These are phyloP conservation scores for Ptychoptera albimana DNA, from an alignment of 2,888 invertebrate genomes.

Conservation along the genomic window DNA sequence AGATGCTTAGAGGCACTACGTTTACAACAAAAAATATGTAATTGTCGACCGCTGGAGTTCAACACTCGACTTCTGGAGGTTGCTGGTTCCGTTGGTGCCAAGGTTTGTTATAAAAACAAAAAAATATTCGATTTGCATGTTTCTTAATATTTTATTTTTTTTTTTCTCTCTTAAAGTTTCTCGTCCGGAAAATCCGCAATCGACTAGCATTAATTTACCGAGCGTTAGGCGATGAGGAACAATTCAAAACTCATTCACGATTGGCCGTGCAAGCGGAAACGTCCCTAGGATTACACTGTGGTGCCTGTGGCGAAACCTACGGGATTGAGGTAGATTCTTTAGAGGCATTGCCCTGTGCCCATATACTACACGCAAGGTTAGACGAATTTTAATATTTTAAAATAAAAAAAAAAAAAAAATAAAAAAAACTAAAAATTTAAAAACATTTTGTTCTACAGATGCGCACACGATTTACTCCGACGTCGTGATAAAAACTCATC, in stretches of 20 bases:
- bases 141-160: not conserved
- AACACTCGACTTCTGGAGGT: slow-evolving; percentile 71
- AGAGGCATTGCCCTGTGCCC: slow-evolving; percentile 72
- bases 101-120: slow-evolving; percentile 36
- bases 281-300: slow-evolving; percentile 60
- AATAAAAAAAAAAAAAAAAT: slow-evolving; percentile 8
- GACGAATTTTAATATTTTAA: too few relatives aligned
- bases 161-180: too few relatives aligned
- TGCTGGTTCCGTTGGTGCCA: slow-evolving; percentile 72
- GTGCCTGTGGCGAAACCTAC: slow-evolving; percentile 64
- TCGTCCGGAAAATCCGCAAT: slow-evolving; percentile 62
- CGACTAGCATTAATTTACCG: slow-evolving; percentile 68
- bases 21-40: slow-evolving; percentile 62
- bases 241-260: slow-evolving; percentile 56
- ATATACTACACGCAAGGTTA: slow-evolving; percentile 72
- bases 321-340: slow-evolving; percentile 55
- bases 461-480: slow-evolving; percentile 49
- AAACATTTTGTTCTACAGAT: slow-evolving; percentile 24
- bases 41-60: slow-evolving; percentile 72
- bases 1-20: slow-evolving; percentile 62
- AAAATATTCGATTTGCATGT: not conserved
- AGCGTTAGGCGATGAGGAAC: slow-evolving; percentile 65
- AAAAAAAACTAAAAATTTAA: not conserved
- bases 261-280: slow-evolving; percentile 45
- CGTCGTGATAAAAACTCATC: slow-evolving; percentile 46